phyloP scores from a whole-genome alignment of 2,888 invertebrate genomes.

The Drosophila quasianomalipes region DNA sequence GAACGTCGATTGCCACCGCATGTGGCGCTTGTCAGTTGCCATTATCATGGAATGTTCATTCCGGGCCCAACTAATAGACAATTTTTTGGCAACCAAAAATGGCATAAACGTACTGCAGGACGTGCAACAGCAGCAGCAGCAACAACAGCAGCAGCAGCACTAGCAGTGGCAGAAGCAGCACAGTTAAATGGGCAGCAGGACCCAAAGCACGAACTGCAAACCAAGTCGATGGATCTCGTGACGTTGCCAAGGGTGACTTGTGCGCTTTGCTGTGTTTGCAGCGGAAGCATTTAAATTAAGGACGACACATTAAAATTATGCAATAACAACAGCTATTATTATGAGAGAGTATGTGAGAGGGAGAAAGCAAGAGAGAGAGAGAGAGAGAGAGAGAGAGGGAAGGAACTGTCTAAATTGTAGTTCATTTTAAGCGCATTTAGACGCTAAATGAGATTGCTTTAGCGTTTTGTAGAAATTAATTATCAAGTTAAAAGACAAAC shows the following conservation, averaged over 20 bases:
- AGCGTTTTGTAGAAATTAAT: not conserved
- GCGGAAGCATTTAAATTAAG: conserved; percentile 83
- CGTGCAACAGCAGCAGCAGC: conserved; percentile 19
- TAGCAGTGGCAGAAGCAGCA: not conserved
- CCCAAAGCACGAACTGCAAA: conserved; percentile 33
- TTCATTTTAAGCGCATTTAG: conserved; percentile 42
- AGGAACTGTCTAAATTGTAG: conserved; percentile 43
- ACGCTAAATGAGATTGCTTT: not conserved
- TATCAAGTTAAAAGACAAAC: not conserved
- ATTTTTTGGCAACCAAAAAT: conserved; percentile 79
- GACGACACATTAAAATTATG: conserved; percentile 83
- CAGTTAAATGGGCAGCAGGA: not conserved
- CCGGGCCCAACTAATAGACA: conserved; percentile 79
- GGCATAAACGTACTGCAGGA: conserved; percentile 60
- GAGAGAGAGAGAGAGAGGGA: not conserved
- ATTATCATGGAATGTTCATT: conserved; percentile 78
- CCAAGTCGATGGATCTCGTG: conserved; percentile 64
- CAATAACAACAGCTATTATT: conserved; percentile 79
- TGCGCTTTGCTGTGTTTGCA: conserved; percentile 61
- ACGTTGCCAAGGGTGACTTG: conserved; percentile 68
- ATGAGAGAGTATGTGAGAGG: conserved; percentile 21
- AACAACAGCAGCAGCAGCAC: conserved; percentile 8
- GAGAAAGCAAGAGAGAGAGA: not conserved
- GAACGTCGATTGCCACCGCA: conserved; percentile 66
- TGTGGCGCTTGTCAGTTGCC: conserved; percentile 81